phyloP scores from a whole-genome alignment of 2,113 vertebrate species.

The Felis chaus region DNA sequence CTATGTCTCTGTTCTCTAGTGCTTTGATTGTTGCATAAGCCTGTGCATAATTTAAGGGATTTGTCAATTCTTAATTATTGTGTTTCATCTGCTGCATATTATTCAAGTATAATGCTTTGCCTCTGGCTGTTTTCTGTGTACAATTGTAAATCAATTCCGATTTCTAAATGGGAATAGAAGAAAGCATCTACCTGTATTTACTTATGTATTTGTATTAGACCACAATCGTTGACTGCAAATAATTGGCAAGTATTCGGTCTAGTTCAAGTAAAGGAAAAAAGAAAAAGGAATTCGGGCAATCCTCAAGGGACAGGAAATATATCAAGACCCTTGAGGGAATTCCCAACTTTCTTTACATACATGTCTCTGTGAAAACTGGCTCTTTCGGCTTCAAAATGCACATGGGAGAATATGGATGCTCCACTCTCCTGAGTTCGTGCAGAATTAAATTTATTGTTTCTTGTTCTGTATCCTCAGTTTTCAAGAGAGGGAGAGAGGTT shows the following conservation, averaged over 20 bases:
- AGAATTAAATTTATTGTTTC: not conserved
- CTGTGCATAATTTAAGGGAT: not conserved
- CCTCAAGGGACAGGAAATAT: not conserved
- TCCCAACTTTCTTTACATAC: not conserved
- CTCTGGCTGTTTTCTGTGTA: not conserved
- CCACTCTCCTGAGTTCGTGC: not conserved
- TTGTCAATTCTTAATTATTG: not conserved
- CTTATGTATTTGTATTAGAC: not conserved
- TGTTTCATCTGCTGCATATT: not conserved
- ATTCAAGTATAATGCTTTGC: not conserved
- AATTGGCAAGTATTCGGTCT: not conserved
- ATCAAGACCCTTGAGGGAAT: not conserved
- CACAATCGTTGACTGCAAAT: not conserved
- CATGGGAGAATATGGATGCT: not conserved
- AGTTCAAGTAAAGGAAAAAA: not conserved
- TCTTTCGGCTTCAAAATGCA: not conserved
- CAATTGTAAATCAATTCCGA: not conserved
- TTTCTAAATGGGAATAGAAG: constrained; percentile 20
- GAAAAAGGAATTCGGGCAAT: not conserved
- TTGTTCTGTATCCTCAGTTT: not conserved
- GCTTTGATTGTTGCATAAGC: not conserved
- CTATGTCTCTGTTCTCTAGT: not conserved
- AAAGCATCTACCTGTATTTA: not conserved
- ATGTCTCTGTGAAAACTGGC: not conserved
- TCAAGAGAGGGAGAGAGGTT: not conserved